phyloP scores from a whole-genome alignment of 2,888 invertebrate species.

The Therioaphis trifolii region DNA sequence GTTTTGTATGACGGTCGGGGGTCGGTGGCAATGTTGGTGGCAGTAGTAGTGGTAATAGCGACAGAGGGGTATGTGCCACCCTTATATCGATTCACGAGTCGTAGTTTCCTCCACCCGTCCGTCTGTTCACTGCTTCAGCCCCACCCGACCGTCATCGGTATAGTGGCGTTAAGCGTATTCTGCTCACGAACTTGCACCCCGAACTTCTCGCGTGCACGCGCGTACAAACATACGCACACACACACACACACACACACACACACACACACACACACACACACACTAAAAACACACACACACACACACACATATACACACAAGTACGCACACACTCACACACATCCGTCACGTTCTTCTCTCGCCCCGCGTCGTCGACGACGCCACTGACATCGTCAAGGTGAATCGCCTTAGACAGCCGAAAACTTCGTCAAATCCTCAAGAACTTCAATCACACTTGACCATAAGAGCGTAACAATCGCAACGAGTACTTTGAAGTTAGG shows the following conservation, averaged over 20 bases:
- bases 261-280: too few species aligned
- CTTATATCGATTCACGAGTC: slow-evolving; percentile 53
- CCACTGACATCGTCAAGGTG: too few species aligned
- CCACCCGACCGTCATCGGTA: background rate
- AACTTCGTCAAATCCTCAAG: slow-evolving; percentile 12
- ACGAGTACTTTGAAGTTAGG: background rate
- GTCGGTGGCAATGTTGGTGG: background rate
- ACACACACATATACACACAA: background rate
- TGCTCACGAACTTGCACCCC: slow-evolving; percentile 38
- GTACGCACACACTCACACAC: background rate
- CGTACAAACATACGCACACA: too few species aligned
- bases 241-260: too few species aligned
- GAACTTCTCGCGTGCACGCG: slow-evolving; percentile 5
- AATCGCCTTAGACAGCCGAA: background rate
- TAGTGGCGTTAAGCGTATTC: slow-evolving; percentile 52
- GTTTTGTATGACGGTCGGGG: background rate
- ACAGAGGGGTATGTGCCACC: slow-evolving; percentile 38
- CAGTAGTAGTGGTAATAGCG: background rate
- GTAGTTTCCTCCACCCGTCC: background rate
- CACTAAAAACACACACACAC: too few species aligned
- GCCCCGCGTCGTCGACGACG: too few species aligned
- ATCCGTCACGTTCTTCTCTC: too few species aligned
- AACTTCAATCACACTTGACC: slow-evolving; percentile 4
- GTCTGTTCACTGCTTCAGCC: background rate
- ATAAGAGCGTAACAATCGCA: background rate